Conservation (phyloP, 2,797 vertebrate species). For the Vespertilio murinus region DNA sequence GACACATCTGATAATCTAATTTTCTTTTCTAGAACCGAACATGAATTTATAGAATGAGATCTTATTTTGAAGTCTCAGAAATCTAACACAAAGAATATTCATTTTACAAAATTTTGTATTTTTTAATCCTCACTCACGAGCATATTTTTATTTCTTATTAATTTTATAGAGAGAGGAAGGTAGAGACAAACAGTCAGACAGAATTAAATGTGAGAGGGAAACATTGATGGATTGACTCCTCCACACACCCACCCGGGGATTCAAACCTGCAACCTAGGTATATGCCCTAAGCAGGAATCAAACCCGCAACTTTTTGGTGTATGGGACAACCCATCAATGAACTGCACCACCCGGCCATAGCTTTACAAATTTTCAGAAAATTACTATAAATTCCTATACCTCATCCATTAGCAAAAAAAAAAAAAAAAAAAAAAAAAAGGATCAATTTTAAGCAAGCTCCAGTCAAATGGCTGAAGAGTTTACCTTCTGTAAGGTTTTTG, state of each 20-base stretch:
- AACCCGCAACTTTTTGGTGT: background rate
- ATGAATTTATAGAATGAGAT: background rate
- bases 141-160: background rate
- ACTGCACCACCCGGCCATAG: background rate
- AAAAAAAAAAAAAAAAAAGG: no score
- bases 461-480: no score
- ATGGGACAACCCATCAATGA: background rate
- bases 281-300: background rate
- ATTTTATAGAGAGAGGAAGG: background rate
- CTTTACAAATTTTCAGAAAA: no score
- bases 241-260: background rate
- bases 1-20: conserved; percentile 2
- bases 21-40: background rate
- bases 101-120: background rate
- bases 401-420: no score
- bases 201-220: background rate
- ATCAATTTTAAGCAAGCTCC: no score
- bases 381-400: no score
- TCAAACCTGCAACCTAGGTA: background rate
- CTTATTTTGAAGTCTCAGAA: conserved; percentile 8
- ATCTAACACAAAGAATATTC: background rate
- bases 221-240: background rate
- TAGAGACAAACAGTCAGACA: background rate
- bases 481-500: no score
- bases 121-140: no score